Percentiles rank a stretch among this genome's conserved stretches.
phyloP scores from a whole-genome alignment of 2,113 vertebrate species.

The Sinocyclocheilus maitianheensis region DNA sequence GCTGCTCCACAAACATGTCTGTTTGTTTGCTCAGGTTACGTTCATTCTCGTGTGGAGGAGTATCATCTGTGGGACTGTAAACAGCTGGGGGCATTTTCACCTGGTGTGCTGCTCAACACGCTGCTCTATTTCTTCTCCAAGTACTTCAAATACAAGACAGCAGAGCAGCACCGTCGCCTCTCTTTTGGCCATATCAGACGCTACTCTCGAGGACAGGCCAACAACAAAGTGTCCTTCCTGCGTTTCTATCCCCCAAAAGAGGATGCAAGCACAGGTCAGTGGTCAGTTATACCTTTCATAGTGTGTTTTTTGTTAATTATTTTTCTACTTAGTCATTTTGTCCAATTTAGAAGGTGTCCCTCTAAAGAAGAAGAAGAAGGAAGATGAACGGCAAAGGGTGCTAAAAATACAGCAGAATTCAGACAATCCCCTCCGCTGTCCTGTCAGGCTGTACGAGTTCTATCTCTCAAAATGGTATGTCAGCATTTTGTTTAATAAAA shows the following conservation, averaged over 20 bases:
- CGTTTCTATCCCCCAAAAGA: conserved; percentile 89
- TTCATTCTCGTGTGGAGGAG: conserved; percentile 95
- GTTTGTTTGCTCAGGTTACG: conserved; percentile 76
- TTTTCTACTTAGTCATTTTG: not conserved
- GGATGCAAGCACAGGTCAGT: conserved; percentile 67
- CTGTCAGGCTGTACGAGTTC: conserved; percentile 95
- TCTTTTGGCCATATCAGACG: conserved; percentile 95
- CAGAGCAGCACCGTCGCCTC: conserved; percentile 90
- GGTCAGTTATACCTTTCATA: not conserved
- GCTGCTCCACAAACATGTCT: not conserved
- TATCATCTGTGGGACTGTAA: conserved; percentile 97
- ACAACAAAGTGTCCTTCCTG: conserved; percentile 89
- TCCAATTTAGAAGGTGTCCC: conserved; percentile 76
- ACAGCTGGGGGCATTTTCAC: conserved; percentile 95
- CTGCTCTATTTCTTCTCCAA: conserved; percentile 98
- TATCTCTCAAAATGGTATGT: conserved; percentile 93
- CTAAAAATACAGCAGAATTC: conserved; percentile 94
- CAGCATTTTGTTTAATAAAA: not conserved
- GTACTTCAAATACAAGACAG: conserved; percentile 89
- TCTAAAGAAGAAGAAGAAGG: conserved; percentile 82
- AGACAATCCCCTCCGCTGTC: conserved; percentile 93
- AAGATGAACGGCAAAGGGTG: conserved; percentile 75
- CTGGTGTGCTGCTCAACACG: conserved; percentile 95
- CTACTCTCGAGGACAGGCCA: conserved; percentile 84
- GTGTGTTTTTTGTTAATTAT: not conserved